These are phyloP conservation scores for Nansenia antarctica DNA, from an alignment of 2,113 vertebrate species.

Conservation along the genomic window DNA sequence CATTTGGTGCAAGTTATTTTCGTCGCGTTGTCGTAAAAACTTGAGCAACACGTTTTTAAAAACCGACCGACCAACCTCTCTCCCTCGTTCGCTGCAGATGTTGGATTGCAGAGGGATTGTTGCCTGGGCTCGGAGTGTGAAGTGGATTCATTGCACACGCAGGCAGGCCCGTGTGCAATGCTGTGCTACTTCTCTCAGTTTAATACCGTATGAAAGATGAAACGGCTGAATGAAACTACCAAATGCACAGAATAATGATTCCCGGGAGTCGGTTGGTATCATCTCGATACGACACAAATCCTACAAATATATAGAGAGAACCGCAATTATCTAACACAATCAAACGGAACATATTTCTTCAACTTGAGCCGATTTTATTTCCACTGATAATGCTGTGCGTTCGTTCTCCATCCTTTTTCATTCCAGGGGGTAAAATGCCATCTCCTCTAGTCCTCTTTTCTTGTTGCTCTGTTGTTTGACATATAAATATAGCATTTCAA, in stretches of 20 bases:
- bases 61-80: neutral
- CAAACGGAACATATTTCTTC: constrained; percentile 25
- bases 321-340: constrained; percentile 33
- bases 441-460: too few species aligned
- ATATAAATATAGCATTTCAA: constrained; percentile 93
- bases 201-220: constrained; percentile 11
- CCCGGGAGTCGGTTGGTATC: neutral
- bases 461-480: constrained; percentile 88
- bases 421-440: constrained; percentile 64
- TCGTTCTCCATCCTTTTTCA: constrained; percentile 57
- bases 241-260: constrained; percentile 30
- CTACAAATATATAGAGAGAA: neutral
- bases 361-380: constrained; percentile 37
- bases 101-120: neutral
- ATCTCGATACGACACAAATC: neutral
- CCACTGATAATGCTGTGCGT: constrained; percentile 35
- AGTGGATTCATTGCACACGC: constrained; percentile 25
- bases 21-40: constrained; percentile 40
- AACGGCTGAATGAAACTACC: neutral
- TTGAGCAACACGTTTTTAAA: constrained; percentile 50
- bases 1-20: constrained; percentile 71
- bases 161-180: too few species aligned
- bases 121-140: constrained; percentile 38
- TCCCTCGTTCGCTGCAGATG: constrained; percentile 49
- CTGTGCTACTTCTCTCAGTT: neutral